These are phyloP conservation scores for Chamaetylas fuelleborni DNA, from an alignment of 2,113 vertebrate species.

Conservation along the genomic window DNA sequence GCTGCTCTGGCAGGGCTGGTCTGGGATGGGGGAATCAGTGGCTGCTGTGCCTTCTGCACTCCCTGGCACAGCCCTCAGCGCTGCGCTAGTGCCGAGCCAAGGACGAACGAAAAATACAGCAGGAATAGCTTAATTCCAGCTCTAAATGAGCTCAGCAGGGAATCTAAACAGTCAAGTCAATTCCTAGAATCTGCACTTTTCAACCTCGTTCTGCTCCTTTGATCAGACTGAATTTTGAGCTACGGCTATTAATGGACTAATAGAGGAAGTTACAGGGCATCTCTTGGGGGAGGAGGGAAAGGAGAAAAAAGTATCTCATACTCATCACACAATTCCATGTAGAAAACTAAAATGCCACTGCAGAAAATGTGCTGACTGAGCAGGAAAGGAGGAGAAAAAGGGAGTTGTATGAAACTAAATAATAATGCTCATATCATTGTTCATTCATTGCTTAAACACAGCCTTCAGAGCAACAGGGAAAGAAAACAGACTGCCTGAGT, in stretches of 20 bases:
- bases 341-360: conserved; percentile 19
- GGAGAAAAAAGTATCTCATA: background rate
- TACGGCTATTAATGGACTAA: conserved; percentile 56
- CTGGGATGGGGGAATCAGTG: background rate
- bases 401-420: background rate
- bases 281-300: background rate
- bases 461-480: background rate
- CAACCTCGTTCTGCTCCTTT: conserved; percentile 62
- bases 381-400: background rate
- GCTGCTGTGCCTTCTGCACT: background rate
- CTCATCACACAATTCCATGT: background rate
- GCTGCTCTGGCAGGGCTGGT: background rate
- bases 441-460: conserved; percentile 6
- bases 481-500: background rate
- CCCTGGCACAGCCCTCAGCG: background rate
- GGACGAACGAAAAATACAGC: conserved; percentile 16
- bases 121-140: conserved; percentile 52
- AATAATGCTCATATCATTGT: background rate
- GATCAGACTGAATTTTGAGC: conserved; percentile 59
- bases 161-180: conserved; percentile 50
- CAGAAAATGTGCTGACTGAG: conserved; percentile 1
- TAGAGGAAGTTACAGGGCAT: conserved; percentile 44
- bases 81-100: background rate
- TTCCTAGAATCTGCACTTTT: conserved; percentile 59
- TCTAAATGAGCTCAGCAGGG: conserved; percentile 55